Conservation (phyloP, 2,888 invertebrate genomes). For the Furcula furcula region DNA sequence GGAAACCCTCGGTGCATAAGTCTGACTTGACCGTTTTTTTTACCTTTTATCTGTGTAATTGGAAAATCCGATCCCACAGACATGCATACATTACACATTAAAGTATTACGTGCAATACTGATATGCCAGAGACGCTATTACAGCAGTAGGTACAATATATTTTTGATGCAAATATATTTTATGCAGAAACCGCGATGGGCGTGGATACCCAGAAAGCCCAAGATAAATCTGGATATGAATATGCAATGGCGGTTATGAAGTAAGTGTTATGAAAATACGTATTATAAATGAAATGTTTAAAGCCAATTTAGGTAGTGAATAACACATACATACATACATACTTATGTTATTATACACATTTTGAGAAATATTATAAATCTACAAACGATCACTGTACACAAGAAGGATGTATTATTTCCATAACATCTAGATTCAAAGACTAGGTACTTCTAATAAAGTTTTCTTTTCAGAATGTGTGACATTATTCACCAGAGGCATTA, state of each 20-base stretch:
- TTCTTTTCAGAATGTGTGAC: conserved; percentile 85
- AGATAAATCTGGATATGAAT: conserved; percentile 87
- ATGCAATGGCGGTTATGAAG: conserved; percentile 93
- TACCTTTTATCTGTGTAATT: no score
- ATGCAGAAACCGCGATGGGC: conserved; percentile 91
- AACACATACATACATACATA: not conserved
- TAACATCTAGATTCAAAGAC: not conserved
- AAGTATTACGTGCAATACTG: no score
- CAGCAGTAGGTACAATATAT: no score
- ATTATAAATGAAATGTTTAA: not conserved
- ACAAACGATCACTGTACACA: no score
- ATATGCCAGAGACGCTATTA: no score
- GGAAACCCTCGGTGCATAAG: no score
- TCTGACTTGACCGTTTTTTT: no score
- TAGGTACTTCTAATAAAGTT: not conserved
- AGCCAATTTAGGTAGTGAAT: not conserved
- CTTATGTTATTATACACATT: not conserved
- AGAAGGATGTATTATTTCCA: no score
- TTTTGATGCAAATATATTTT: no score
- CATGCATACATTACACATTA: no score
- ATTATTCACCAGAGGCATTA: conserved; percentile 90
- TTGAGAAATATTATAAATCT: no score
- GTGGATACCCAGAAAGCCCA: conserved; percentile 88
- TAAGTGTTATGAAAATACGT: conserved; percentile 40
- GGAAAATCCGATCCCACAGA: no score